Evolutionary conservation across 2,797 vertebrate species (phyloP).

Genomic region (Myioborus melanocephalus): DNA sequence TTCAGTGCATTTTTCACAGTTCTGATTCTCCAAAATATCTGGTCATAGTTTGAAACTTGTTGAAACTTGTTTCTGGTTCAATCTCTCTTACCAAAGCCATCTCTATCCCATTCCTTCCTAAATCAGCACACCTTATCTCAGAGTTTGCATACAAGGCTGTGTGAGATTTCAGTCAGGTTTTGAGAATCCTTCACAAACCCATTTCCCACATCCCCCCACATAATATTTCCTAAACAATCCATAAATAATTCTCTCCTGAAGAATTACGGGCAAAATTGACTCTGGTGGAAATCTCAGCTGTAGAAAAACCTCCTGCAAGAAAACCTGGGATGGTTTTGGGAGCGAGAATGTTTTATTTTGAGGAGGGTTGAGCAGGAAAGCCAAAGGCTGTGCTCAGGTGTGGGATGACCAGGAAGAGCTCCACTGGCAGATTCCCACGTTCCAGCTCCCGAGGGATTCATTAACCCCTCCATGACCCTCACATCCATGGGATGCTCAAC

Average conservation of each 20-base stretch:
- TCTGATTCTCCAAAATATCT: not conserved
- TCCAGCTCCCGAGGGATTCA: not conserved
- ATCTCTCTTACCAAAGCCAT: not conserved
- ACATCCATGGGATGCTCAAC: not conserved
- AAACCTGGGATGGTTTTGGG: not conserved
- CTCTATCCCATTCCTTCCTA: not conserved
- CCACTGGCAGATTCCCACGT: not conserved
- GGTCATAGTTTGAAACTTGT: not conserved
- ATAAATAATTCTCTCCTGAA: not conserved
- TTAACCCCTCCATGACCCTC: not conserved
- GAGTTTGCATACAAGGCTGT: not conserved
- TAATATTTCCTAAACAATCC: not conserved
- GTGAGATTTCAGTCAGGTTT: not conserved
- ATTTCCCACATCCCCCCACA: not conserved
- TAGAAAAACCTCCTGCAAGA: not conserved
- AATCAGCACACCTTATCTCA: not conserved
- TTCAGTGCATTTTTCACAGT: not conserved
- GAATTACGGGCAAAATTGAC: accelerated
- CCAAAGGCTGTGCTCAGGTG: not conserved
- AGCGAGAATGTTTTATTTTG: not conserved
- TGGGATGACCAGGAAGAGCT: not conserved
- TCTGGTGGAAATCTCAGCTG: not conserved
- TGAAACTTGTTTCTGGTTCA: not conserved
- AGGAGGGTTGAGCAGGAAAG: not conserved
- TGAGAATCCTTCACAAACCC: not conserved